Evolutionary conservation across 2,797 vertebrate species (phyloP), one percentile per base, ranked within the genome.

Genomic region (Lates japonicus): DNA sequence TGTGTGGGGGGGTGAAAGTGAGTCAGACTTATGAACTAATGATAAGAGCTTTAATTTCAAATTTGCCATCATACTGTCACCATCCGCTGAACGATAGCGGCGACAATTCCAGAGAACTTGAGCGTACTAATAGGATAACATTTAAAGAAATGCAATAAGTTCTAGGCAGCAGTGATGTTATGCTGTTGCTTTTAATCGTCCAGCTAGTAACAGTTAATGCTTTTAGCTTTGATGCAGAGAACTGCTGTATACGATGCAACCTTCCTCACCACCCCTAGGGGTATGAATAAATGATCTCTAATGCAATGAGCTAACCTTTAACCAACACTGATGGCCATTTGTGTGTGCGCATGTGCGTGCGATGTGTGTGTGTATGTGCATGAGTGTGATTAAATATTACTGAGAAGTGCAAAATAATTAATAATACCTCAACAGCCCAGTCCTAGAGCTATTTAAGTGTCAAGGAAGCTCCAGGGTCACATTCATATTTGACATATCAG

Each of bases 221-320:
- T 57, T 60, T 84, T 72, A 74, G 62, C 65, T 76, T 62, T 76
- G 70, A 79, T 78, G 71, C 74, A 80, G n/a, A n/a, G 33, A 80
- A 46, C 74, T 59, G 76, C 70, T 31, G 66, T 67, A 58, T 11
- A 37, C 44, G 48, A 41, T 78, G 73, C 65, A 48, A 20, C 62
- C 70, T 70, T 67, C n/a, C 61, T 68, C 74, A 76, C 22, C 64
- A 41, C 39, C 70, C 74, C 41, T 48, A n/a, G 76, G 35, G 68
- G 64, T 84, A 88, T 93, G 68, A 90, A 94, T 91, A 92, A 93
- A 91, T 89, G 19, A 93, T 90, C 70, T 25, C 71, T 86, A 88
- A 90, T 92, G 89, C 85, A 82, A 81, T 55, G 75, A 81, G 78
- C 81, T 76, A 70, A 77, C 61, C 68, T 81, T 76, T 70, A 76